Percentiles rank a stretch among this genome's conserved stretches.
Evolutionary conservation across 1,140 invertebrate species (phyloP).

Genomic region (Physella acuta): DNA sequence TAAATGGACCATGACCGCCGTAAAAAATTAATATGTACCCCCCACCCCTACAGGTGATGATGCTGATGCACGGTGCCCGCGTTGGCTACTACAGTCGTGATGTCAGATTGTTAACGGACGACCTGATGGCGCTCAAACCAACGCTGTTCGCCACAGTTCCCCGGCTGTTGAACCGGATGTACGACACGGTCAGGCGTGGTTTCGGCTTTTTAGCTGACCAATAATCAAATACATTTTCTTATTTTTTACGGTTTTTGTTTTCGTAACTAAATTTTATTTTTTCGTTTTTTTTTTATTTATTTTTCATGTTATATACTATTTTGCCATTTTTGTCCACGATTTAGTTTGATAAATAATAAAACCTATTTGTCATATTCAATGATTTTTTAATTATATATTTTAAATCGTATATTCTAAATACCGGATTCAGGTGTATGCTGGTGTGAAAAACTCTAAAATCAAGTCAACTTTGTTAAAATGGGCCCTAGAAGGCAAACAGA

Average conservation of each 20-base stretch:
- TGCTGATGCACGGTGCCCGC: constrained; percentile 81
- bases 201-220: too few relatives aligned
- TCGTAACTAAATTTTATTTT: too few relatives aligned
- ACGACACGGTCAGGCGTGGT: constrained; percentile 67
- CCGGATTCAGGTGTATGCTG: constrained; percentile 41
- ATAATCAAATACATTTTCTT: too few relatives aligned
- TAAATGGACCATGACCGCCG: neutral
- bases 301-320: too few relatives aligned
- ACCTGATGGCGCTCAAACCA: constrained; percentile 88
- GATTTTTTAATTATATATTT: neutral
- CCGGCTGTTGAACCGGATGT: constrained; percentile 87
- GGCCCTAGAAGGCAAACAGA: constrained; percentile 43
- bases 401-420: neutral
- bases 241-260: too few relatives aligned
- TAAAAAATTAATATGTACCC: neutral
- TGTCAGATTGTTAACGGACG: constrained; percentile 84
- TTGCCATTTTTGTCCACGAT: too few relatives aligned
- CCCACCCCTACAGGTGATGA: constrained; percentile 55
- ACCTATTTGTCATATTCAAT: neutral
- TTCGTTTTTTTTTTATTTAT: too few relatives aligned
- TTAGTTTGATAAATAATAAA: too few relatives aligned
- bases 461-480: constrained; percentile 45
- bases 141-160: constrained; percentile 96
- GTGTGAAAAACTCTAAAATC: constrained; percentile 38
- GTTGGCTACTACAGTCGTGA: constrained; percentile 95